Evolutionary conservation across 2,888 invertebrate genomes (phyloP).

Genomic region (Scrobipalpa atriplicella): DNA sequence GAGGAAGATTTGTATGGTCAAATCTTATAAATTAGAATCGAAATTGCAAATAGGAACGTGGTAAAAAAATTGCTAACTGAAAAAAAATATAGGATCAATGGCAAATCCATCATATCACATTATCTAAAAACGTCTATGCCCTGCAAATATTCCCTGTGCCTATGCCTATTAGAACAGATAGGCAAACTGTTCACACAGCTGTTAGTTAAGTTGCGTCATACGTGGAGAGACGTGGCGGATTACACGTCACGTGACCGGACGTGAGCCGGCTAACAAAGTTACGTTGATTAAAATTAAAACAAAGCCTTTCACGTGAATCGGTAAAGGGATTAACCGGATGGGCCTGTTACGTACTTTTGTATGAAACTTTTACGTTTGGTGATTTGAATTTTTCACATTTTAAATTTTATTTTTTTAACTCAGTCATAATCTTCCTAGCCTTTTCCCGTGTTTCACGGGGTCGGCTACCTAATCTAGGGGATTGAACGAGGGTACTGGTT

Average conservation of each 20-base stretch:
- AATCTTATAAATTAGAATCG: no score
- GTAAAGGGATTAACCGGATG: constrained; percentile 13
- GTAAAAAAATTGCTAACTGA: no score
- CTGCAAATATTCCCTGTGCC: not conserved
- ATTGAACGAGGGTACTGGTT: no score
- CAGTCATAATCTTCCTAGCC: no score
- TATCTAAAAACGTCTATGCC: no score
- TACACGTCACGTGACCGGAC: constrained; percentile 11
- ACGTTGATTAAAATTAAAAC: constrained; percentile 43
- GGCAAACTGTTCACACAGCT: not conserved
- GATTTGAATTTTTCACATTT: not conserved
- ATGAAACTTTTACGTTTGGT: not conserved
- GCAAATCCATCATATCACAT: no score
- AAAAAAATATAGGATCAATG: no score
- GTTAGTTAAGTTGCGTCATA: not conserved
- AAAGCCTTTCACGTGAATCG: constrained; percentile 29
- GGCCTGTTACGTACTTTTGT: not conserved
- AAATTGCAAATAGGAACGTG: no score
- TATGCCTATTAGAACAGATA: not conserved
- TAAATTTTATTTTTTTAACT: no score
- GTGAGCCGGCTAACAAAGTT: constrained; percentile 44
- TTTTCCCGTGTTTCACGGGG: no score
- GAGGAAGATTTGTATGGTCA: no score
- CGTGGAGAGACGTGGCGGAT: constrained; percentile 27
- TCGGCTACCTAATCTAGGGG: no score